A percentile compares a stretch with the other conserved stretches of the same genome.
Evolutionary conservation across 2,113 vertebrate genomes (phyloP).

Genomic region (Prionailurus viverrinus): DNA sequence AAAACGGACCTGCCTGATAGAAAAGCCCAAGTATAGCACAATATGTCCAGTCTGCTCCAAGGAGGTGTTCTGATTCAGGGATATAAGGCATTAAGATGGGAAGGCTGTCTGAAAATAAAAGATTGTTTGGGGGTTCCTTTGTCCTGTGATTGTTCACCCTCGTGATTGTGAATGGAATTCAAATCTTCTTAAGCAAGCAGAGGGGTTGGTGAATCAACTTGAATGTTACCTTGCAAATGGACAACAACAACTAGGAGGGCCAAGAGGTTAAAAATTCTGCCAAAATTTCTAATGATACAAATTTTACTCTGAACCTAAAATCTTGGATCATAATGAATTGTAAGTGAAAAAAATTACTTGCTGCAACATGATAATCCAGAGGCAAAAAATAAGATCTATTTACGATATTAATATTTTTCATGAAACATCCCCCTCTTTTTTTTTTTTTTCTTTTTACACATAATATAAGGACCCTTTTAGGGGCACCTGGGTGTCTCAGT

Average conservation of each 20-base stretch:
- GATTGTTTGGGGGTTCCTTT: constrained; percentile 75
- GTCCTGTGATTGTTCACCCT: constrained; percentile 49
- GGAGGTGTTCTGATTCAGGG: background rate
- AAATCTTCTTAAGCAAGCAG: constrained; percentile 63
- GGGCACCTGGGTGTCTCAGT: too few species aligned
- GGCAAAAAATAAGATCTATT: constrained; percentile 7
- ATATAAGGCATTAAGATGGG: constrained; percentile 43
- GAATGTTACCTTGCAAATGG: background rate
- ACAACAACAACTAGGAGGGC: background rate
- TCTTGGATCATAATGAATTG: constrained; percentile 81
- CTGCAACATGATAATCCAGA: constrained; percentile 64
- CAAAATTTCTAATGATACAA: constrained; percentile 76
- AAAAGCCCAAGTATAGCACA: background rate
- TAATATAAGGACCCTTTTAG: background rate
- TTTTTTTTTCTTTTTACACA: background rate
- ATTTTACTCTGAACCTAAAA: constrained; percentile 71
- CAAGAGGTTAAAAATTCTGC: constrained; percentile 67
- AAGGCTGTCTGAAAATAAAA: constrained; percentile 65
- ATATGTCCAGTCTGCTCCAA: background rate
- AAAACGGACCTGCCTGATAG: constrained; percentile 35
- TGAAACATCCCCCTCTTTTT: background rate
- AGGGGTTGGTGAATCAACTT: constrained; percentile 53
- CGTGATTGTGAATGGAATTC: constrained; percentile 63
- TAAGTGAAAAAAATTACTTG: constrained; percentile 52
- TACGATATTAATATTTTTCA: background rate